Percentiles rank a stretch among this genome's conserved stretches.
These are phyloP conservation scores for Achroia grisella DNA, from an alignment of 1,140 invertebrate species.

Conservation along the genomic window DNA sequence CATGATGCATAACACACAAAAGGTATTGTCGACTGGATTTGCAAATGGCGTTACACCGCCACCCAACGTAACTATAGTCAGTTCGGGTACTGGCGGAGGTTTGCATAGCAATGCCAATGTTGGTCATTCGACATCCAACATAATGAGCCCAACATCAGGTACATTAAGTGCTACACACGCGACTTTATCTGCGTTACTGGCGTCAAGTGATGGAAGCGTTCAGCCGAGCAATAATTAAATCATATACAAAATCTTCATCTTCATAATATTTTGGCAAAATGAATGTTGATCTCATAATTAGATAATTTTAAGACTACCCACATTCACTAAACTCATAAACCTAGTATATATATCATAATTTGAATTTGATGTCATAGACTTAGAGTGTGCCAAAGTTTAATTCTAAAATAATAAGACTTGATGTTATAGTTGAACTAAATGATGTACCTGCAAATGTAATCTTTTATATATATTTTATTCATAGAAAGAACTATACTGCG, in stretches of 20 bases:
- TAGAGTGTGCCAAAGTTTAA: too few species aligned
- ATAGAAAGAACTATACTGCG: too few species aligned
- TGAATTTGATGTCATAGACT: too few species aligned
- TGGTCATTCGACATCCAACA: constrained; percentile 27
- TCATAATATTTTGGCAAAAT: constrained; percentile 3
- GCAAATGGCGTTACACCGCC: constrained; percentile 53
- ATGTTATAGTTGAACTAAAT: too few species aligned
- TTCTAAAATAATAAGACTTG: too few species aligned
- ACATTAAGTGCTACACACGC: constrained; percentile 69
- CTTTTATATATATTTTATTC: too few species aligned
- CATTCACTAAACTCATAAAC: too few species aligned
- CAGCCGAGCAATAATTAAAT: constrained; percentile 51
- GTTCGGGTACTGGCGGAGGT: constrained; percentile 44
- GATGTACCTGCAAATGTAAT: too few species aligned
- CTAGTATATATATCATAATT: too few species aligned
- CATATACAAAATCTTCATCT: constrained; percentile 6
- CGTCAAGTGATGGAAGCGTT: constrained; percentile 47
- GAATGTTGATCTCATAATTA: constrained; percentile 12
- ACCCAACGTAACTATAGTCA: constrained; percentile 63
- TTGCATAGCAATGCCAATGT: constrained; percentile 34
- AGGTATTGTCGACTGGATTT: constrained; percentile 65
- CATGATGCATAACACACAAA: constrained; percentile 70
- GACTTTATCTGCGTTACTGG: constrained; percentile 61
- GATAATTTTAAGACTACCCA: too few species aligned
- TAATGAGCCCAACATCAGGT: constrained; percentile 49